A percentile compares a stretch with the other conserved stretches of the same genome.
Conservation (phyloP, 2,888 invertebrate genomes). For the Silvanus unidentatus region DNA sequence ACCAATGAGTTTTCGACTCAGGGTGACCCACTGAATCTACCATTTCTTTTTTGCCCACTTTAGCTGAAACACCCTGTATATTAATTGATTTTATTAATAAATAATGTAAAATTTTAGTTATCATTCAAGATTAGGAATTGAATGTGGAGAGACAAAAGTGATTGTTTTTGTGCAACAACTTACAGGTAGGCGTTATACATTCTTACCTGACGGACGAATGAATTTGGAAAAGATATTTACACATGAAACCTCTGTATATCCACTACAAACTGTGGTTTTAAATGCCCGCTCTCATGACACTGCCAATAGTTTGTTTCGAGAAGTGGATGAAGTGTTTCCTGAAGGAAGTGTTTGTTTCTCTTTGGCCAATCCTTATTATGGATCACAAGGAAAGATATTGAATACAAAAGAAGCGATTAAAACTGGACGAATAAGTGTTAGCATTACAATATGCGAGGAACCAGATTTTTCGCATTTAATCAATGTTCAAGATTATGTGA, state of each 20-base stretch:
- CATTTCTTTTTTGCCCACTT: no score
- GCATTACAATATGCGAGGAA: conserved; percentile 49
- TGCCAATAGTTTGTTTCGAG: conserved; percentile 34
- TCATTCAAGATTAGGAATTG: conserved; percentile 69
- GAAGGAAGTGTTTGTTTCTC: conserved; percentile 66
- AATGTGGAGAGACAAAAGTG: conserved; percentile 61
- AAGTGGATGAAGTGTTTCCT: conserved; percentile 62
- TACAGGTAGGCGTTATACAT: conserved; percentile 61
- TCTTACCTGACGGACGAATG: conserved; percentile 57
- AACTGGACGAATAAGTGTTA: conserved; percentile 57
- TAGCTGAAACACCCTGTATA: no score
- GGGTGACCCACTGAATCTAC: no score
- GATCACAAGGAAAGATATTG: conserved; percentile 62
- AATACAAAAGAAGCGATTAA: conserved; percentile 51
- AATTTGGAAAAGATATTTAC: conserved; percentile 71
- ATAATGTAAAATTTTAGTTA: conserved; percentile 53
- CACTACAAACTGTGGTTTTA: conserved; percentile 61
- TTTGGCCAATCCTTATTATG: conserved; percentile 71
- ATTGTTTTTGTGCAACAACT: conserved; percentile 68
- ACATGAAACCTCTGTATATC: conserved; percentile 49
- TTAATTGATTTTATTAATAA: background rate
- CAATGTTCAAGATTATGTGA: conserved; percentile 35
- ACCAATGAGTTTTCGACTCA: no score
- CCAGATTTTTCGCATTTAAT: conserved; percentile 46
- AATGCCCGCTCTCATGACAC: conserved; percentile 49